Conservation (phyloP, 2,113 vertebrate genomes). For the Plecotus auritus region DNA sequence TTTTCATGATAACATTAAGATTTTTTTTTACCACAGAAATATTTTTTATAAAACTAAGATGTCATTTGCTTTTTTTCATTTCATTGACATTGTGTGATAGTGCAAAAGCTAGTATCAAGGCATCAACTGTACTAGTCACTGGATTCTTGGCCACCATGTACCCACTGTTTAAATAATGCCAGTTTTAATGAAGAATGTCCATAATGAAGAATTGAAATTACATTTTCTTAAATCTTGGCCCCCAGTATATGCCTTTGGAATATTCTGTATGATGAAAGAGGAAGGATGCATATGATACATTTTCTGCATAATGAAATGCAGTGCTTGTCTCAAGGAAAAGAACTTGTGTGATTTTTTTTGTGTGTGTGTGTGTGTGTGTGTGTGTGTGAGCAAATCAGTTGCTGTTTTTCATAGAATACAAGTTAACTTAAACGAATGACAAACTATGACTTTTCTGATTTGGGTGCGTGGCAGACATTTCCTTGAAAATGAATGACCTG, state of each 20-base stretch:
- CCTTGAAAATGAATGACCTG: neutral
- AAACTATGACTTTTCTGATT: neutral
- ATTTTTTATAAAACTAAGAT: neutral
- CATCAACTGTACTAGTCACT: neutral
- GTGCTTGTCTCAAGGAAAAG: neutral
- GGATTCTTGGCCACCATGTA: fast-evolving
- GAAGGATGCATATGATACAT: neutral
- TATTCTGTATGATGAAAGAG: neutral
- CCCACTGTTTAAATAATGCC: neutral
- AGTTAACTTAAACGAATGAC: neutral
- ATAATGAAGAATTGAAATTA: neutral
- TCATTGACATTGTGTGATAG: neutral
- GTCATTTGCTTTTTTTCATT: neutral
- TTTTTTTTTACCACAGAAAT: neutral
- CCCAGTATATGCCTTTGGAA: neutral
- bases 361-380: too few species aligned
- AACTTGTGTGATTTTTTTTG: neutral
- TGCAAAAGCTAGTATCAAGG: neutral
- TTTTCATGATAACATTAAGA: neutral
- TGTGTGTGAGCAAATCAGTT: neutral
- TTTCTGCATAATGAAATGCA: neutral
- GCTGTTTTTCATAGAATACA: neutral
- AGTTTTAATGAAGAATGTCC: neutral
- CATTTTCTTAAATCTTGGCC: neutral
- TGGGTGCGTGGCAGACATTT: neutral